A percentile compares a stretch with the other conserved stretches of the same genome.
phyloP scores from a whole-genome alignment of 2,797 vertebrate species.

The Girardinus metallicus region DNA sequence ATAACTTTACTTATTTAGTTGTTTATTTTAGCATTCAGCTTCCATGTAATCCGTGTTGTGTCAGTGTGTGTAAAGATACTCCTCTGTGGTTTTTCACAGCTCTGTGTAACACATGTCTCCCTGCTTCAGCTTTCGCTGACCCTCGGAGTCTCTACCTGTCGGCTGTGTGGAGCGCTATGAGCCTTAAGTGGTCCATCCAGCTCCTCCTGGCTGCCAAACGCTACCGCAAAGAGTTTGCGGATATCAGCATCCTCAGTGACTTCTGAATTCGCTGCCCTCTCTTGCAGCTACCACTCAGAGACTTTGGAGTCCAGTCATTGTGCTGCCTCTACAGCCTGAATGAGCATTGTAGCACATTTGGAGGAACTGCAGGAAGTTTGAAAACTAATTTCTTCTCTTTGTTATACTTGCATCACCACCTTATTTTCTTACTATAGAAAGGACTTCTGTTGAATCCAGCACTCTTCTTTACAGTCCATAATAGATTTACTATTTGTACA shows the following conservation, averaged over 20 bases:
- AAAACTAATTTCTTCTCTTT: neutral
- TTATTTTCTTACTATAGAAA: neutral
- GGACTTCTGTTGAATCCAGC: neutral
- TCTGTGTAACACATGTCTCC: slow-evolving; percentile 10
- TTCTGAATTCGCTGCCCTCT: slow-evolving; percentile 77
- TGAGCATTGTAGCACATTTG: too few relatives aligned
- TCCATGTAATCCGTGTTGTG: neutral
- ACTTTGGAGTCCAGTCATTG: slow-evolving; percentile 6
- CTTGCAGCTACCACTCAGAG: slow-evolving; percentile 18
- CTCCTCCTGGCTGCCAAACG: slow-evolving; percentile 86
- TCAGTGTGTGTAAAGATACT: neutral
- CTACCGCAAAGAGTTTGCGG: slow-evolving; percentile 91
- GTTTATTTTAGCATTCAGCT: neutral
- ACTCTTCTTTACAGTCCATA: neutral
- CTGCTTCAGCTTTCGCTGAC: slow-evolving; percentile 82
- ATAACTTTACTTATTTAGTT: neutral
- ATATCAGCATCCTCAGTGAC: slow-evolving; percentile 96
- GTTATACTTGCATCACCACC: neutral
- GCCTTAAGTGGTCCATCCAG: slow-evolving; percentile 91
- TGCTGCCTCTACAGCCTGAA: neutral
- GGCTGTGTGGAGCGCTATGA: slow-evolving; percentile 92
- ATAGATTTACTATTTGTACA: neutral
- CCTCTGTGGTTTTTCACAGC: neutral
- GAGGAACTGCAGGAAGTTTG: neutral
- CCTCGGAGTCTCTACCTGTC: slow-evolving; percentile 90